phyloP scores from a whole-genome alignment of 2,113 vertebrate genomes.

The Gambusia affinis region DNA sequence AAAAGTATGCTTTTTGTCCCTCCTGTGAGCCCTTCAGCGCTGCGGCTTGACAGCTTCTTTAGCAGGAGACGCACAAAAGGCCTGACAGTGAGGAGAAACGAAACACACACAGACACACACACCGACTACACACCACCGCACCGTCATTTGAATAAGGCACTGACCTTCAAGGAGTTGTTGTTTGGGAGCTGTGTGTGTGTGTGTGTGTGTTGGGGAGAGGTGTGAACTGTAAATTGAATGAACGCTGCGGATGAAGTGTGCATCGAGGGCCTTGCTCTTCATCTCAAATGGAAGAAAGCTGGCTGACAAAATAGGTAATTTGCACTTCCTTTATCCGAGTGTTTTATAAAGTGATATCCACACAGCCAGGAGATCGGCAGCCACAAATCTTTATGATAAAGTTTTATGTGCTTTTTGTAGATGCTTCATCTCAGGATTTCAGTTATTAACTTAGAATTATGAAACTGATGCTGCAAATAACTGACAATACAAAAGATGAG shows the following conservation, averaged over 20 bases:
- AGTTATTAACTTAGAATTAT: too few relatives aligned
- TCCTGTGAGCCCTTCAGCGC: slow-evolving; percentile 91
- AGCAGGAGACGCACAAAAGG: slow-evolving; percentile 92
- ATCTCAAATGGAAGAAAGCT: slow-evolving; percentile 1
- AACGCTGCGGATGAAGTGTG: slow-evolving; percentile 15
- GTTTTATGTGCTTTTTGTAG: background rate
- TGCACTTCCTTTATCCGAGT: slow-evolving; percentile 3
- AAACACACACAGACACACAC: background rate
- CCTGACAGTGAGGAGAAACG: slow-evolving; percentile 85
- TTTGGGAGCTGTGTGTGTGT: slow-evolving; percentile 9
- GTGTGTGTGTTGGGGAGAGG: slow-evolving; percentile 5
- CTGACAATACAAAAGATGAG: too few relatives aligned
- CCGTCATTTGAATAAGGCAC: slow-evolving; percentile 34
- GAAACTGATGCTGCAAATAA: too few relatives aligned
- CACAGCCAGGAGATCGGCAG: background rate
- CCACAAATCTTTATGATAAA: too few relatives aligned
- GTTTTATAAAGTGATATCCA: slow-evolving; percentile 6
- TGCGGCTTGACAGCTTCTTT: slow-evolving; percentile 99
- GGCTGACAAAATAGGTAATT: background rate
- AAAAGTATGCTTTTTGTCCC: slow-evolving; percentile 93
- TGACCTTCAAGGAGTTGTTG: slow-evolving; percentile 42
- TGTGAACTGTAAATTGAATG: slow-evolving; percentile 16
- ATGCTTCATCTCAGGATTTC: background rate
- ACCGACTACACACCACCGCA: background rate
- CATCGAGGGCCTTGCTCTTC: slow-evolving; percentile 17